Base-by-base conservation (phyloP, 2,888 invertebrate genomes). In the Dysmachus trigonus region DNA sequence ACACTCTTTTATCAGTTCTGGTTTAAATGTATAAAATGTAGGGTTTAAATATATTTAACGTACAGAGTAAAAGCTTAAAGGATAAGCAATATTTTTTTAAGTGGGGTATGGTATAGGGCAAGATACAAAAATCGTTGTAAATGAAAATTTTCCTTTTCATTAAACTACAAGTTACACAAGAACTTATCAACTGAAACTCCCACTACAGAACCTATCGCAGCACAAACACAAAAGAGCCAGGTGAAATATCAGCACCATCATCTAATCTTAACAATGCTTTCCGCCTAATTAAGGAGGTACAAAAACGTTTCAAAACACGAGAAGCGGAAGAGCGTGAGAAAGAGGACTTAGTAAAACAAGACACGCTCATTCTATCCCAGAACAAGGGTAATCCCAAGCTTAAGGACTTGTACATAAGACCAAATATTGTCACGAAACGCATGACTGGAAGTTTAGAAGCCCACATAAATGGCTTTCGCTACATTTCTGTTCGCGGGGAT, bases 301-400 rank as follows among this genome's bases (percentile, higher is more conserved):
- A 99, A 93, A 98, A 99, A 92, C 98, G 98, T 90, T 99, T 98
- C 92, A 98, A 98, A 93, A 99, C 98, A 0, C 94, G 99, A 88
- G 99, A 99, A 92, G 98, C 99, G 0, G 99, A 99, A 92, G 99
- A 99, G 92, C 95, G 98, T 85, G 99, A 99, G 91, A 99, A 99
- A 89, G 99, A 99, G 92, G 98, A 99, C 93, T 95, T 99, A 88
- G 99, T 99, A 0, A 99, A 99, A 93, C 99, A 99, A 92, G 99
- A 99, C 92, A 98, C 98, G 31, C 93, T 99, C 72, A 94, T 99
- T 41, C 93, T 99, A 41, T 98, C 98, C 10, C 97, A 97, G 89
- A 98, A 97, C 92, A 98, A 99, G 93, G 98, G 98, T 89, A 99
- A 99, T 92, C 99, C 99, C 0, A 98, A 99, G 93, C 93, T 99